phyloP scores from a whole-genome alignment of 2,113 vertebrate species.

The Oenanthe melanoleuca region DNA sequence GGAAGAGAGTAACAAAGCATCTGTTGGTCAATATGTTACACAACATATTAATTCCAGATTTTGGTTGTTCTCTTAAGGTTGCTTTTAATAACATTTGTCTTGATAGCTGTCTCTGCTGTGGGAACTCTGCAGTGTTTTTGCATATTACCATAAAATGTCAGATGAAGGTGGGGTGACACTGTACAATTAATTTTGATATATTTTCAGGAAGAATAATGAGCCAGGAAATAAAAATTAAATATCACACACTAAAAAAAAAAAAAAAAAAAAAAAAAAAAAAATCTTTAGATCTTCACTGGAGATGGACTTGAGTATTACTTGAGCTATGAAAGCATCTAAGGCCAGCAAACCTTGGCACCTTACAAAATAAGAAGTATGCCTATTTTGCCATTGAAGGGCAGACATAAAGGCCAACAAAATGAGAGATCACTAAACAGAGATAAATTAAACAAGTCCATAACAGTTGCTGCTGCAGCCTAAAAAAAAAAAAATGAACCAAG shows the following conservation, averaged over 20 bases:
- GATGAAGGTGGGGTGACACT: background rate
- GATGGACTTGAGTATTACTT: background rate
- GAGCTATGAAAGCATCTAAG: background rate
- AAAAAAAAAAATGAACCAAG: background rate
- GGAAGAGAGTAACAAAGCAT: background rate
- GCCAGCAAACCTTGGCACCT: background rate
- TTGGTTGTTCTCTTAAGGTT: background rate
- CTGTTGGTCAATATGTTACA: constrained; percentile 15
- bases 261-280: background rate
- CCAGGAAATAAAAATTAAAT: background rate
- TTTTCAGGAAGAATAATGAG: background rate
- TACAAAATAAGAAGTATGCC: background rate
- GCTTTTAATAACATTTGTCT: background rate
- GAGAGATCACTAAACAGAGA: background rate
- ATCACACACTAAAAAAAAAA: background rate
- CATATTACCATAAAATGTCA: background rate
- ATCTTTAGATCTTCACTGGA: background rate
- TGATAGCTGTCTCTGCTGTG: background rate
- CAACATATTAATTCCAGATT: background rate
- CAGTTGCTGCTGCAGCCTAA: background rate
- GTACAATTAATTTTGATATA: background rate
- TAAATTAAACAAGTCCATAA: background rate
- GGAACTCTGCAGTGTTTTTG: background rate
- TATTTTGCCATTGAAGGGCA: background rate
- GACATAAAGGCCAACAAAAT: background rate